These are phyloP conservation scores for Tigriopus californicus DNA, from an alignment of 2,888 invertebrate genomes.

Conservation along the genomic window DNA sequence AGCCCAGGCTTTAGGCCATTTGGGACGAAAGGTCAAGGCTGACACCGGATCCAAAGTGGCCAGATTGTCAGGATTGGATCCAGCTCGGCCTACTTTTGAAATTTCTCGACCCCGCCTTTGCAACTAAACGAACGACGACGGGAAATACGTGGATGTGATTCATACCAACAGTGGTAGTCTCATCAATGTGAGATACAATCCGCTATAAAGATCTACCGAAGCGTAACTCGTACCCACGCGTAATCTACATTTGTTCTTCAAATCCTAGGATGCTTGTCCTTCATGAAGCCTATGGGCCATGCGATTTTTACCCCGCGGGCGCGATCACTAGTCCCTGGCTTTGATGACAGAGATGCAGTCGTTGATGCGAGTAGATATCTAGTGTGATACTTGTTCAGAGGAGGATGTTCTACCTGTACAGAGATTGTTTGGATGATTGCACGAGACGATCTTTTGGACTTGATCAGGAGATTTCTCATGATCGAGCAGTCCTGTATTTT, in stretches of 20 bases:
- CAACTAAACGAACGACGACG: neutral
- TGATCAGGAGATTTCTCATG: conserved; percentile 11
- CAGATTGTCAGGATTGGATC: conserved; percentile 12
- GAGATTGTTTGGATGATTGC: neutral
- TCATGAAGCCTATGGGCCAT: conserved; percentile 23
- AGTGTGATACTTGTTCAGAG: no score
- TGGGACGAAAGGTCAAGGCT: conserved; percentile 5
- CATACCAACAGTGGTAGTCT: conserved; percentile 14
- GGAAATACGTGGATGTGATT: conserved; percentile 14
- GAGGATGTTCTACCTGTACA: no score
- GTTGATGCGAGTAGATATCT: no score
- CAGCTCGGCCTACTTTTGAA: conserved; percentile 9
- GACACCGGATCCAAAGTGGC: neutral
- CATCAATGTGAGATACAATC: conserved; percentile 12
- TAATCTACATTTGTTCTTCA: no score
- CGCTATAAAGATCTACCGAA: no score
- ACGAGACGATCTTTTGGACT: conserved; percentile 13
- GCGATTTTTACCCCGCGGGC: conserved; percentile 28
- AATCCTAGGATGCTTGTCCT: conserved; percentile 9
- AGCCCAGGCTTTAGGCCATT: conserved; percentile 13
- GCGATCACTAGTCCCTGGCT: conserved; percentile 26
- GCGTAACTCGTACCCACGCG: no score
- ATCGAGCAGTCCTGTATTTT: conserved; percentile 6
- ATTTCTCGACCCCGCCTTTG: neutral
- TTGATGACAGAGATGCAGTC: no score